Conservation (phyloP, 1,140 invertebrate species). For the Papilio polytes region DNA sequence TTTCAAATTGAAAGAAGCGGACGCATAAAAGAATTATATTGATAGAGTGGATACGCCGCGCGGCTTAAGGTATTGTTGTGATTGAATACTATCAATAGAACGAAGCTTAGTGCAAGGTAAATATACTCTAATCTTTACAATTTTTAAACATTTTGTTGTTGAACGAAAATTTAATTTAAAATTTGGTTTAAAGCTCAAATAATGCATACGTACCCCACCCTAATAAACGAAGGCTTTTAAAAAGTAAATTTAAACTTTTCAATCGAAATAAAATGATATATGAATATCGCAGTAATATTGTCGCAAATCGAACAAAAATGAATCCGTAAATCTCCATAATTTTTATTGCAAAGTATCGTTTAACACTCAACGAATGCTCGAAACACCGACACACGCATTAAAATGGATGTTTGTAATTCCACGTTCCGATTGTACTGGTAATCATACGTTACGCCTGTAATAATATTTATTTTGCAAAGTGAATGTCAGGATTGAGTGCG, state of each 20-base stretch:
- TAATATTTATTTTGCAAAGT: background rate
- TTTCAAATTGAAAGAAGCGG: slow-evolving; percentile 40
- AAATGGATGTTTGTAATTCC: slow-evolving; percentile 19
- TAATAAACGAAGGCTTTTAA: background rate
- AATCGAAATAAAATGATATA: background rate
- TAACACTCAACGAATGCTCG: background rate
- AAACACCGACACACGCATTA: background rate
- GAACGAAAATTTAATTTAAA: background rate
- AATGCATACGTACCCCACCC: too few relatives aligned
- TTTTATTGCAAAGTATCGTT: background rate
- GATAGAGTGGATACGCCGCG: slow-evolving; percentile 28
- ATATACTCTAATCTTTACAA: background rate
- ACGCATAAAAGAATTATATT: slow-evolving; percentile 35
- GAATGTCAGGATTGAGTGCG: background rate
- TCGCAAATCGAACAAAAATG: background rate
- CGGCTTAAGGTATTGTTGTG: slow-evolving; percentile 31
- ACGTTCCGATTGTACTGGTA: background rate
- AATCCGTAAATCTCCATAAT: background rate
- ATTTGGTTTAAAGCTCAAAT: background rate
- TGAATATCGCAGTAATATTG: background rate
- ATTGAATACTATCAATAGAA: slow-evolving; percentile 34
- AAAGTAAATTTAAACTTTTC: too few relatives aligned
- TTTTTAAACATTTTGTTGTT: background rate
- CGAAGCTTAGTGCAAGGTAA: background rate
- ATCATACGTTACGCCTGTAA: background rate